Base-by-base conservation (phyloP, 1,140 invertebrate species). In the Trichonephila inaurata region DNA sequence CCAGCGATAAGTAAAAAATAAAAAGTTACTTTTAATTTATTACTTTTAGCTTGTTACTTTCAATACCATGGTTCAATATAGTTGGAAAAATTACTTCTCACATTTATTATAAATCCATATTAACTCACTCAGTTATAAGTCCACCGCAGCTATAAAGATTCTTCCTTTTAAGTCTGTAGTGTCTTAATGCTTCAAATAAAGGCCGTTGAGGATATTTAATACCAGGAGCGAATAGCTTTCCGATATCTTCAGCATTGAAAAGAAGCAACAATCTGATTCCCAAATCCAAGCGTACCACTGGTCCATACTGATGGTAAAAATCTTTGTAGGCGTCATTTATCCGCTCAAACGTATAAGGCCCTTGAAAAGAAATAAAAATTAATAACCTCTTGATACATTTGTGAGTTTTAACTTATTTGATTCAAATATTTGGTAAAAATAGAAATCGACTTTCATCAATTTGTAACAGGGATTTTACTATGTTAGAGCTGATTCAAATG, bases 341-440 rank as follows among this genome's bases (percentile, higher is more conserved):
- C 24, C 89, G 82, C 4, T 94, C 94, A 28, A 94, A 72, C 2
- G 90, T 69, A 72, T 94, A 94, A 4, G 94, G 94, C 16, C 94
- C 94, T 94, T 18, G 12, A 69, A 72, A 51, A 10, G 21, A 58
- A 85, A 60, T 60, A 28, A 10, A 60, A 40, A 3, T 40, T 40
- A 40, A 14, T 7, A 18, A 60, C 1, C 5, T 28, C 10, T 10
- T 0, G 10, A 28, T 24, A 10, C n/a, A 19, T 33, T 33, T 33
- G 0, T 18, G 8, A 16, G 18, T 44, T 81, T 12, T 0, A 28
- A 14, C 0, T 33, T 16, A 81, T 33, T 40, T 33, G 28, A 12
- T 81, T 33, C 1, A 28, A 81, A 81, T 18, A 33, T 24, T 12
- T 40, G 10, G 5, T 33, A 24, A 24, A 40, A 81, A 44, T 18